A percentile compares a stretch with the other conserved stretches of the same genome.
phyloP scores from a whole-genome alignment of 2,888 invertebrate genomes.

The Eubasilissa splendida region DNA sequence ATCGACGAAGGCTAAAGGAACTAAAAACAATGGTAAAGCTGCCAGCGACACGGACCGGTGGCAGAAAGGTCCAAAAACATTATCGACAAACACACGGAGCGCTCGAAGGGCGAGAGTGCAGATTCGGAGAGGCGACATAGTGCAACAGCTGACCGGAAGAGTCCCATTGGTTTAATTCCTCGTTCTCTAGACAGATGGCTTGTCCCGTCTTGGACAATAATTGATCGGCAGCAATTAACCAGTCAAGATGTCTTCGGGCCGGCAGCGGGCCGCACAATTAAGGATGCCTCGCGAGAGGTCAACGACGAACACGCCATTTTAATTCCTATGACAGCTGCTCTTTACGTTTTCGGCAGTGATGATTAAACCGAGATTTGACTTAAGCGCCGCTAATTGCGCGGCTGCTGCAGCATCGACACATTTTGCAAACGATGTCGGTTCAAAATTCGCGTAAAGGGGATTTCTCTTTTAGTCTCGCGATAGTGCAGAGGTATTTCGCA shows the following conservation, averaged over 20 bases:
- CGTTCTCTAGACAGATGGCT: conserved; percentile 47
- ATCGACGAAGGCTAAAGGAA: conserved; percentile 35
- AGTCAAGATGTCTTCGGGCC: conserved; percentile 44
- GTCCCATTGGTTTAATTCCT: conserved; percentile 39
- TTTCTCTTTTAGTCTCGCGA: too few relatives aligned
- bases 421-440: too few relatives aligned
- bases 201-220: conserved; percentile 29
- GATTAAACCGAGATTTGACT: conserved; percentile 1
- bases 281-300: conserved; percentile 36
- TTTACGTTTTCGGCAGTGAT: background rate
- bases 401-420: too few relatives aligned
- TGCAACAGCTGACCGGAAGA: conserved; percentile 45
- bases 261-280: conserved; percentile 38
- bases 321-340: conserved; percentile 19
- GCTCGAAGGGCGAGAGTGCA: conserved; percentile 15
- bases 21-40: conserved; percentile 26
- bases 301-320: conserved; percentile 11
- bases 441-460: too few relatives aligned
- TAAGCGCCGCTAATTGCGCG: background rate
- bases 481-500: background rate
- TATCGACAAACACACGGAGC: background rate
- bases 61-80: conserved; percentile 23
- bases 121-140: conserved; percentile 22
- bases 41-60: conserved; percentile 13
- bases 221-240: conserved; percentile 47